Evolutionary conservation across 2,888 invertebrate species (phyloP).

Genomic region (Eulithis testata): DNA sequence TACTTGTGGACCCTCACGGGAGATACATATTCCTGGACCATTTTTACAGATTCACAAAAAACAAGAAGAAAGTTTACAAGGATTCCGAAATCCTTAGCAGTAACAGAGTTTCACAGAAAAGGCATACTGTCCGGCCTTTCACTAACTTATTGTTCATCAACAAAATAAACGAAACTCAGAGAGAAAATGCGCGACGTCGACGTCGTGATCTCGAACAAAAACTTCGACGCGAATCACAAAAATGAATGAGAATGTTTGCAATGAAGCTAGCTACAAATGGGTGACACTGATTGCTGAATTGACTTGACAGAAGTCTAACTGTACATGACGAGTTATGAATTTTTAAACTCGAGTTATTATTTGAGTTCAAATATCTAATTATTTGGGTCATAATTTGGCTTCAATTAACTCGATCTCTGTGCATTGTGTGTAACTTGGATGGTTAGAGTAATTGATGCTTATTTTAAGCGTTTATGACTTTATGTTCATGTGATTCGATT

Average conservation of each 20-base stretch:
- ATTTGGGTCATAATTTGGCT: too few species aligned
- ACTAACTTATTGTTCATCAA: slow-evolving; percentile 63
- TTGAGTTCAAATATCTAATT: too few species aligned
- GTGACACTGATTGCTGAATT: slow-evolving; percentile 21
- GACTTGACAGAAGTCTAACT: too few species aligned
- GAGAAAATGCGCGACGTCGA: slow-evolving; percentile 47
- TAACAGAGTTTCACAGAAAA: slow-evolving; percentile 60
- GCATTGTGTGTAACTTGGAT: too few species aligned
- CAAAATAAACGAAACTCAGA: slow-evolving; percentile 56
- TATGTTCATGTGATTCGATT: too few species aligned
- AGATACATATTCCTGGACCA: slow-evolving; percentile 98
- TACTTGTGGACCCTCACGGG: slow-evolving; percentile 97
- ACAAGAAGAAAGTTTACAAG: slow-evolving; percentile 58
- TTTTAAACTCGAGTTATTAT: too few species aligned
- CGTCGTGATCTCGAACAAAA: slow-evolving; percentile 59
- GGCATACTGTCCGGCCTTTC: slow-evolving; percentile 70
- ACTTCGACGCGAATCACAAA: slow-evolving; percentile 46
- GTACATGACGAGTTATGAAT: too few species aligned
- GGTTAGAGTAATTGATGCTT: too few species aligned
- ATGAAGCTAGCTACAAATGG: slow-evolving; percentile 42
- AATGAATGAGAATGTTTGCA: slow-evolving; percentile 51
- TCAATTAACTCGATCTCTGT: too few species aligned
- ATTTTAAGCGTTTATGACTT: too few species aligned
- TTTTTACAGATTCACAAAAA: slow-evolving; percentile 75
- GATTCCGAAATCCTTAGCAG: slow-evolving; percentile 58